Conservation (phyloP, 2,113 vertebrate genomes). For the Synodontis membranacea region DNA sequence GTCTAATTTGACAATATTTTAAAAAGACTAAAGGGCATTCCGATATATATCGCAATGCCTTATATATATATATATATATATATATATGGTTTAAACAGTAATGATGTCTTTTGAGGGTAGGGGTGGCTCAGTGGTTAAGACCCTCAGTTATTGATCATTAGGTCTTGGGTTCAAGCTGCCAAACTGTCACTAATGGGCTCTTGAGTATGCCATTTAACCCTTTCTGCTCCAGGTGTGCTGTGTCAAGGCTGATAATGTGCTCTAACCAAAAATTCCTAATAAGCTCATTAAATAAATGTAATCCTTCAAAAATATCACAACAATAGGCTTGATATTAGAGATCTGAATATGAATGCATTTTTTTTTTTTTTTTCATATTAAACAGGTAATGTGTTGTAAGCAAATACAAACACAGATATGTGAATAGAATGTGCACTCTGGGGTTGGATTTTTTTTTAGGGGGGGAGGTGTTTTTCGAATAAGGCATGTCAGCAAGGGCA, state of each 20-base stretch:
- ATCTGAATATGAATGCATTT: background rate
- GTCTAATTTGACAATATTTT: background rate
- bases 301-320: background rate
- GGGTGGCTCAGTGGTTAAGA: background rate
- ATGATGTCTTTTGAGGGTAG: background rate
- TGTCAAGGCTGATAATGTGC: too few species aligned
- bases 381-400: background rate
- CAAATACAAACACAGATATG: background rate
- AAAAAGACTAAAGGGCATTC: background rate
- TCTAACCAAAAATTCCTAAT: background rate
- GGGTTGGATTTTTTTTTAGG: too few species aligned
- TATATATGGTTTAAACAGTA: background rate
- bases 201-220: background rate
- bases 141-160: background rate
- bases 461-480: background rate
- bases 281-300: background rate
- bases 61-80: too few species aligned
- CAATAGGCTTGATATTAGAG: background rate
- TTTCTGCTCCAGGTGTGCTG: background rate
- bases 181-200: background rate
- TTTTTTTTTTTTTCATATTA: background rate
- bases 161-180: background rate
- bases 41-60: too few species aligned
- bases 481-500: background rate
- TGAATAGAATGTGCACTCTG: background rate